These are phyloP conservation scores for Sebastes matsubarae DNA, from an alignment of 2,797 vertebrate genomes.

Conservation along the genomic window DNA sequence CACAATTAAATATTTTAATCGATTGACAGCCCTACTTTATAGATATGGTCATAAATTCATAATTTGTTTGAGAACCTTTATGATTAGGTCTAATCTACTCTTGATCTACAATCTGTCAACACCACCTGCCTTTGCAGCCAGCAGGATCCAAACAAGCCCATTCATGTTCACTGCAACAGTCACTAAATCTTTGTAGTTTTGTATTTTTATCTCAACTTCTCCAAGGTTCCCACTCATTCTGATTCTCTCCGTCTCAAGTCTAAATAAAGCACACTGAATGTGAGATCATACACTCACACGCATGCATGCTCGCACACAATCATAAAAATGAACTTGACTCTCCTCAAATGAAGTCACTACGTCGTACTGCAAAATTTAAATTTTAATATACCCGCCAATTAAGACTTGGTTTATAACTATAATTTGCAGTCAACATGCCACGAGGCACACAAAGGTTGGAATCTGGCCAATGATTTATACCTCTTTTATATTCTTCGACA, in stretches of 20 bases:
- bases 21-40: too few species aligned
- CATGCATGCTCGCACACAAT: background rate
- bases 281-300: background rate
- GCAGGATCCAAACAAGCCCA: slow-evolving; percentile 31
- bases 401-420: background rate
- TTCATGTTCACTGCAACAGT: background rate
- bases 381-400: background rate
- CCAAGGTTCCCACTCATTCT: background rate
- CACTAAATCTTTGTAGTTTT: background rate
- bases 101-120: background rate
- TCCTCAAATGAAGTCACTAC: background rate
- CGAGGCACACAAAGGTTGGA: background rate
- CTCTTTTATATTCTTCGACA: background rate
- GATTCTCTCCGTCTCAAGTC: background rate
- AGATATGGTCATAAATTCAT: background rate
- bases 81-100: background rate
- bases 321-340: background rate
- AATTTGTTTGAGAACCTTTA: background rate
- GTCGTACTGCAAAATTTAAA: background rate
- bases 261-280: background rate
- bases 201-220: background rate
- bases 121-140: background rate
- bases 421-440: background rate
- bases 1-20: rapidly evolving
- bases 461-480: background rate